Evolutionary conservation across 2,113 vertebrate species (phyloP).

Genomic region (Megaceryle torquata): DNA sequence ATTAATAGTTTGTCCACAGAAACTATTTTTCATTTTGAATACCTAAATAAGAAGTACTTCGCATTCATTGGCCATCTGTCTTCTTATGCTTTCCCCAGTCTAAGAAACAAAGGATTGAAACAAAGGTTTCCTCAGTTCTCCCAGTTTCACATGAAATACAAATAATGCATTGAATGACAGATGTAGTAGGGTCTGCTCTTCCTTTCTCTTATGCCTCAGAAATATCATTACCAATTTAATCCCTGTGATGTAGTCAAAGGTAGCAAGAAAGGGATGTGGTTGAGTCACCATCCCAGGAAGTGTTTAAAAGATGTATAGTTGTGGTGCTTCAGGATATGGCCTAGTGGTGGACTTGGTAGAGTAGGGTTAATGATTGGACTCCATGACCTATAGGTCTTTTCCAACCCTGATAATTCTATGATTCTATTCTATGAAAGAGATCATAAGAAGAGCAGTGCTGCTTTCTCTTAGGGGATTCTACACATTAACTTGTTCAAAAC

Average conservation of each 20-base stretch:
- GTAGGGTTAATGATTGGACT: too few relatives aligned
- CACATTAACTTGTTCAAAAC: background rate
- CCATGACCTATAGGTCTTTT: too few relatives aligned
- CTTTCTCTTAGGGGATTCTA: background rate
- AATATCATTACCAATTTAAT: background rate
- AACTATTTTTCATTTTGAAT: background rate
- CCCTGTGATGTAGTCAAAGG: background rate
- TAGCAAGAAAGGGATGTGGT: background rate
- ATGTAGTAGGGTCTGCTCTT: background rate
- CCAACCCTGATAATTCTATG: too few relatives aligned
- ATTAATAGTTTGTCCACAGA: background rate
- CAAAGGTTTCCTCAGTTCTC: background rate
- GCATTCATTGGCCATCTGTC: background rate
- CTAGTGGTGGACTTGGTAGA: too few relatives aligned
- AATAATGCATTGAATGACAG: background rate
- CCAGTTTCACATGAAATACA: background rate
- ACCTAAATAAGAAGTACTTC: background rate
- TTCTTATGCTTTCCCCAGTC: background rate
- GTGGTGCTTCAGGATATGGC: too few relatives aligned
- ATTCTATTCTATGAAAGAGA: background rate
- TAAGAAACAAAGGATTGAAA: background rate
- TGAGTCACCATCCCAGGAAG: too few relatives aligned
- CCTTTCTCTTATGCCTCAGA: background rate
- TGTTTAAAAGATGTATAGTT: too few relatives aligned
- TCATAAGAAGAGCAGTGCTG: background rate